phyloP scores from a whole-genome alignment of 2,888 invertebrate genomes.

The Agriotes lineatus region DNA sequence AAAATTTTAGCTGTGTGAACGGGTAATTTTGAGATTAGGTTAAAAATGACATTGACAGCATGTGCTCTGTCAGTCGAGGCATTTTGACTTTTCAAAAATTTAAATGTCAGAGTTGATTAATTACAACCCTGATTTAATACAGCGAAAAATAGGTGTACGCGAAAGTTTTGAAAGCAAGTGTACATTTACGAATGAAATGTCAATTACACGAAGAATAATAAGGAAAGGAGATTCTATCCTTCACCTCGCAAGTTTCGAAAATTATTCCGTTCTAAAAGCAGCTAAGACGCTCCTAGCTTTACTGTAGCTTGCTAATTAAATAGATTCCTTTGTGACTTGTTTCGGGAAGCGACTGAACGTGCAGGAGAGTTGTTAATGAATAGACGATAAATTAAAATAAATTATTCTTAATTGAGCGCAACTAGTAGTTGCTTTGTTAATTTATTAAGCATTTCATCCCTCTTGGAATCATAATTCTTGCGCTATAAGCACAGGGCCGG shows the following conservation, averaged over 20 bases:
- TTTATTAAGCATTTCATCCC: conserved; percentile 11
- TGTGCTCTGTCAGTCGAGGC: no score
- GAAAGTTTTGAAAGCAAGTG: no score
- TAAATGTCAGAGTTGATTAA: no score
- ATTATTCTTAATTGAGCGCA: conserved; percentile 34
- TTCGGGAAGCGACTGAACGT: conserved; percentile 27
- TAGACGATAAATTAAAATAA: conserved; percentile 37
- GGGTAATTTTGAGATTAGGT: no score
- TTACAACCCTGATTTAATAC: no score
- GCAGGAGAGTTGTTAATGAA: conserved; percentile 33
- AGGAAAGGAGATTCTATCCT: no score
- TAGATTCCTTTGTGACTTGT: conserved; percentile 42
- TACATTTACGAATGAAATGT: no score
- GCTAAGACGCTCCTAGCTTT: conserved; percentile 11
- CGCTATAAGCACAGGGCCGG: neutral
- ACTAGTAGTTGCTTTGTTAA: conserved; percentile 24
- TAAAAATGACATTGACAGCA: no score
- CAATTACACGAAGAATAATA: no score
- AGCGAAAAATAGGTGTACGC: no score
- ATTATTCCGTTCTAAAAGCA: conserved; percentile 12
- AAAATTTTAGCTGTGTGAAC: no score
- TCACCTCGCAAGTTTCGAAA: conserved; percentile 12
- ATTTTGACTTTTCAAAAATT: no score
- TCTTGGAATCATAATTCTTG: conserved; percentile 8
- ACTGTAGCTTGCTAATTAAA: conserved; percentile 34